Percentiles rank a stretch among this genome's conserved stretches.
phyloP scores from a whole-genome alignment of 2,797 vertebrate species.

The Sphenopsis melanotis region DNA sequence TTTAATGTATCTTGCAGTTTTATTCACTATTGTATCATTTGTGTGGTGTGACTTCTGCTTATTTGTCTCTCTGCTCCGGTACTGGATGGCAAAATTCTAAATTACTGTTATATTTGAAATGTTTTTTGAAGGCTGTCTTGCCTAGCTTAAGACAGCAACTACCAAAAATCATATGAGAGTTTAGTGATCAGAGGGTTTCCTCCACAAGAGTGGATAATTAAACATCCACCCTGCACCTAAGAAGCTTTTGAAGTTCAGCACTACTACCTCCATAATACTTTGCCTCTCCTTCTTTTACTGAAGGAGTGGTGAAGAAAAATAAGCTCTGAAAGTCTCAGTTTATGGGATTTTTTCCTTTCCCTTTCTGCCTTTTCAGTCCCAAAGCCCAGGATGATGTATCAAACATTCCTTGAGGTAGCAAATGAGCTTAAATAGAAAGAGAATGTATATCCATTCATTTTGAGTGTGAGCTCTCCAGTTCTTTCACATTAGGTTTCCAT shows the following conservation, averaged over 20 bases:
- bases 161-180: neutral
- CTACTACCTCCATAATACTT: neutral
- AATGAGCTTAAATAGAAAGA: conserved; percentile 63
- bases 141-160: neutral
- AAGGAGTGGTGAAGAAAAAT: conserved; percentile 32
- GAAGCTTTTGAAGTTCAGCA: neutral
- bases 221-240: neutral
- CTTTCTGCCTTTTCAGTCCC: conserved; percentile 52
- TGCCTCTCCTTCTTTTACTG: conserved; percentile 6
- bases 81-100: neutral
- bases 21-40: neutral
- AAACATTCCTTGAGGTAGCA: conserved; percentile 52
- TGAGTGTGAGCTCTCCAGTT: conserved; percentile 66
- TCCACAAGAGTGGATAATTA: neutral
- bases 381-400: conserved; percentile 53
- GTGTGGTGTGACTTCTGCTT: neutral
- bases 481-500: conserved; percentile 52
- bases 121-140: neutral
- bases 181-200: neutral
- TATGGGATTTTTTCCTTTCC: neutral
- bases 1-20: neutral
- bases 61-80: neutral
- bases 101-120: neutral
- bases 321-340: conserved; percentile 36
- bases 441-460: conserved; percentile 66